Conservation (phyloP, 2,797 vertebrate species). For the Aplochiton taeniatus region DNA sequence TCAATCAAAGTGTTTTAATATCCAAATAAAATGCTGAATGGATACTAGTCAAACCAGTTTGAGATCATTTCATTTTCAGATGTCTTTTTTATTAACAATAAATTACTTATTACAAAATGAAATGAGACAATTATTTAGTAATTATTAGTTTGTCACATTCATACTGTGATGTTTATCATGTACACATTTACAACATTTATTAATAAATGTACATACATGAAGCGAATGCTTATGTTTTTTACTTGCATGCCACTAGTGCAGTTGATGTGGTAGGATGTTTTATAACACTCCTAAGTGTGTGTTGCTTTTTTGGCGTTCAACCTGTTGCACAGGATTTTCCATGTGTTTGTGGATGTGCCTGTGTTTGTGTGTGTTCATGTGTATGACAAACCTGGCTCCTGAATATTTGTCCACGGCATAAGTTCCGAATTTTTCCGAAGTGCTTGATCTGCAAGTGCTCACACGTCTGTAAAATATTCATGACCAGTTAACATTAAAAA, state of each 20-base stretch:
- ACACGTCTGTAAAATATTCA: conserved; percentile 20
- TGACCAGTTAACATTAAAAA: conserved; percentile 17
- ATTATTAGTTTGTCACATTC: conserved; percentile 38
- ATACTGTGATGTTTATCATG: conserved; percentile 42
- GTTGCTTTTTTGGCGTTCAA: conserved; percentile 34
- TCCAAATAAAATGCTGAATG: not conserved
- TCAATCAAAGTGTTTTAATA: too few species aligned
- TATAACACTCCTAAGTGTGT: conserved; percentile 21
- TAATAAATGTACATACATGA: conserved; percentile 35
- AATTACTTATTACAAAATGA: conserved; percentile 73
- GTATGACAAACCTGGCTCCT: not conserved
- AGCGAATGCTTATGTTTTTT: conserved; percentile 17
- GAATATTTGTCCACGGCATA: conserved; percentile 13
- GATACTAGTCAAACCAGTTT: conserved; percentile 4
- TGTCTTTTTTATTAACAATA: conserved; percentile 70
- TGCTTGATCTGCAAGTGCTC: conserved; percentile 1
- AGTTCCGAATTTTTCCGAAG: not conserved
- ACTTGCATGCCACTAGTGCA: conserved; percentile 43
- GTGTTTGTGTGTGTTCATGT: conserved; percentile 11
- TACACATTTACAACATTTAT: conserved; percentile 36
- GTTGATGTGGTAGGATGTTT: conserved; percentile 38
- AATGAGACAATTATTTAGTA: conserved; percentile 52
- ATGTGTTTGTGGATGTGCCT: conserved; percentile 2
- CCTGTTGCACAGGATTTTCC: conserved; percentile 29
- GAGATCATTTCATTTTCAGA: conserved; percentile 27